Percentiles rank a stretch among this genome's conserved stretches.
phyloP scores from a whole-genome alignment of 1,140 invertebrate species.

The Papilio xuthus region DNA sequence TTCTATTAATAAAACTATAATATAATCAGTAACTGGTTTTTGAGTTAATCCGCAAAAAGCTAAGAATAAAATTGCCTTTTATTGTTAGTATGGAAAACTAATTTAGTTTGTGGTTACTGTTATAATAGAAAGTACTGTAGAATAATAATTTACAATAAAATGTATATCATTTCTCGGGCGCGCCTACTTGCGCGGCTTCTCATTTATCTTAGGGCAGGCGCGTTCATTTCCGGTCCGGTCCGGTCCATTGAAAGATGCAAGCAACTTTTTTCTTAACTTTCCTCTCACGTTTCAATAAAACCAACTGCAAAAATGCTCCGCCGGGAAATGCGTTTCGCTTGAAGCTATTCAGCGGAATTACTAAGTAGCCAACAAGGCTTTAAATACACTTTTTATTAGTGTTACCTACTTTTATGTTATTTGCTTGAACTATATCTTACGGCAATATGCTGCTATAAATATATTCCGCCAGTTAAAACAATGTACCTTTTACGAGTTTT shows the following conservation, averaged over 20 bases:
- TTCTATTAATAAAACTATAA: too few species aligned
- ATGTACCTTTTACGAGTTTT: too few species aligned
- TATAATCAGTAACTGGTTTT: too few species aligned
- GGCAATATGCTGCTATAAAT: not conserved
- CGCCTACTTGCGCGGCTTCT: conserved; percentile 1
- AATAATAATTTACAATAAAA: not conserved
- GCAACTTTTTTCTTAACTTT: conserved; percentile 27
- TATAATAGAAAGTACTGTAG: not conserved
- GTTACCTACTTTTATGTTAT: conserved; percentile 10
- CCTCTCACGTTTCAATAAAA: conserved; percentile 24
- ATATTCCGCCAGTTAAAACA: not conserved
- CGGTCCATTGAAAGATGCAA: conserved; percentile 24
- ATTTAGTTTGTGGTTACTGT: not conserved
- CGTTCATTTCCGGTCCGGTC: conserved; percentile 24
- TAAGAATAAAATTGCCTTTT: too few species aligned
- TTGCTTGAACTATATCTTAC: conserved; percentile 4
- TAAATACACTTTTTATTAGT: conserved; percentile 9
- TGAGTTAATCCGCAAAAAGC: too few species aligned
- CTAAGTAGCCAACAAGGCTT: conserved; percentile 23
- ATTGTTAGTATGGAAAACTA: not conserved
- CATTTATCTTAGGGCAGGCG: conserved; percentile 16
- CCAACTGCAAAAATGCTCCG: conserved; percentile 11
- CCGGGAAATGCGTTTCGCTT: conserved; percentile 26
- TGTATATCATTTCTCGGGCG: not conserved
- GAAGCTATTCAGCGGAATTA: conserved; percentile 17